Evolutionary conservation across 2,797 vertebrate genomes (phyloP), one percentile per base, ranked within the genome.

Genomic region (Melanogrammus aeglefinus): DNA sequence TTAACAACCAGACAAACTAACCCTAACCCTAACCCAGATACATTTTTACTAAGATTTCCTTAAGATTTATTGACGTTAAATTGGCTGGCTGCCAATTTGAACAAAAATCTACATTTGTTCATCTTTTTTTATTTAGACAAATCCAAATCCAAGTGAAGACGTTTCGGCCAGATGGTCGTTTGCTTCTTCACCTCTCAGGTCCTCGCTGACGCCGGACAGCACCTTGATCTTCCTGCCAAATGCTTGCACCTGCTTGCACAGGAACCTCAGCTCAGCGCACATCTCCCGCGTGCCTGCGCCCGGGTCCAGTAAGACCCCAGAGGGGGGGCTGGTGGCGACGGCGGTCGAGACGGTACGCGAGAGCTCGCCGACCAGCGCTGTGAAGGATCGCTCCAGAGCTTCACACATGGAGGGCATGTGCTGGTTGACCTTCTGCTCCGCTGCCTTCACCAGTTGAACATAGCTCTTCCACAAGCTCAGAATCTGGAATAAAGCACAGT

Each of bases 281-380:
- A 92, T 93, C 29, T 89, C 90, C 0, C 81, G 81, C 36, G 91
- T 83, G n/a, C 93, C 90, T 85, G 96, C 94, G 0, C 75, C 29
- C 0, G 95, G 94, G 79, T 96, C 95, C 36, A 93, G 84, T 87
- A 93, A 96, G 7, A 83, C 84, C 24, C 89, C 93, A 1, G 92
- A 89, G 18, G 92, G 88, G 44, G 90, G 90, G 51, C 57, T 78
- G 4, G 73, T 80, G 12, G 93, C 38, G 9, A 92, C 57, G 21
- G 57, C 91, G 57, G 51, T 79, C 3, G 73, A 81, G 12, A 93
- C 39, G 12, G 92, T 63, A 24, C 77, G 78, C 74, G 93, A 89
- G 44, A 96, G 87, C 57, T 95, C 90, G 0, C 35, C 74, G 57
- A 85, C 1, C 1, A 93, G 80, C 36, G 86, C 81, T 1, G 83